Percentiles rank a stretch among this genome's conserved stretches.
phyloP scores from a whole-genome alignment of 2,888 invertebrate species.

The Augiades crinisus region DNA sequence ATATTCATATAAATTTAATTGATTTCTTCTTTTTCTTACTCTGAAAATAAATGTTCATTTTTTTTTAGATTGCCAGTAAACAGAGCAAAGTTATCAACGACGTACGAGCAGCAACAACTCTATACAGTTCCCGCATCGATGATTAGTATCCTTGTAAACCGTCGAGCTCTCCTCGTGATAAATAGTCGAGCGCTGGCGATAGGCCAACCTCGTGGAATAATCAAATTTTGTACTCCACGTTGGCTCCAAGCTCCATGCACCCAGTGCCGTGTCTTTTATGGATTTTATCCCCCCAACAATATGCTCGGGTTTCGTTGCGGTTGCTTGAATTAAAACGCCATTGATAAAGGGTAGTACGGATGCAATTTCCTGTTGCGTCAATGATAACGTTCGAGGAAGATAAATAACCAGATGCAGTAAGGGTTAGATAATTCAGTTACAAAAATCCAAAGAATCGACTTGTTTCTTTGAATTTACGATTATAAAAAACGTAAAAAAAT shows the following conservation, averaged over 20 bases:
- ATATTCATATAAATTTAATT: too few species aligned
- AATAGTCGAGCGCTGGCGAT: constrained; percentile 76
- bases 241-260: constrained; percentile 52
- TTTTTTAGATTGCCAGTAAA: too few species aligned
- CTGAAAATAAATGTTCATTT: too few species aligned
- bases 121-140: constrained; percentile 53
- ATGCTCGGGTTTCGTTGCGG: constrained; percentile 64
- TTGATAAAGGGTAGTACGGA: constrained; percentile 58
- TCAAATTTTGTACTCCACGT: constrained; percentile 73
- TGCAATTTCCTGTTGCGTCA: constrained; percentile 53
- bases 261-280: constrained; percentile 74
- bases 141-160: constrained; percentile 78
- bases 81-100: neutral
- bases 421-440: neutral
- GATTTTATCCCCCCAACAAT: constrained; percentile 77
- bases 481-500: neutral
- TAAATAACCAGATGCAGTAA: constrained; percentile 9
- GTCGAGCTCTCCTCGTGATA: constrained; percentile 70
- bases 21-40: too few species aligned
- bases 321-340: constrained; percentile 75
- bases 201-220: constrained; percentile 80
- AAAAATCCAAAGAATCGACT: neutral
- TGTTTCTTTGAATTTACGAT: too few species aligned
- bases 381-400: constrained; percentile 33
- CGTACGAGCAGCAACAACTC: constrained; percentile 41